Evolutionary conservation across 1,140 invertebrate genomes (phyloP).

Genomic region (Drosophila malerkotliana): DNA sequence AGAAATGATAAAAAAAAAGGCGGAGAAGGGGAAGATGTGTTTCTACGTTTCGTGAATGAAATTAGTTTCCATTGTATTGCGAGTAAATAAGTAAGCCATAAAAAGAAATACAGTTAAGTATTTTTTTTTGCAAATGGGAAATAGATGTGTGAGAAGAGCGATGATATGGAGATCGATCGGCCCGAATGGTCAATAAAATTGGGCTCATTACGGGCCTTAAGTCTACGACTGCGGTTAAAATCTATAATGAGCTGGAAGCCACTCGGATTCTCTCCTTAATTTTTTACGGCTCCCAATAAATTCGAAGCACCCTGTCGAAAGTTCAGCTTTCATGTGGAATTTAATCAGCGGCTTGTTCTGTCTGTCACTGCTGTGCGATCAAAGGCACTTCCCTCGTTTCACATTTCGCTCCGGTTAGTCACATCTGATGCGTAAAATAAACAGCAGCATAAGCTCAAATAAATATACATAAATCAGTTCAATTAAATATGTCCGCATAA

Average conservation of each 20-base stretch:
- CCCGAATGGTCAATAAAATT: conserved; percentile 31
- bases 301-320: conserved; percentile 4
- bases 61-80: conserved; percentile 74
- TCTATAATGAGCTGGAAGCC: conserved; percentile 26
- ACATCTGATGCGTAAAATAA: conserved; percentile 27
- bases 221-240: conserved; percentile 10
- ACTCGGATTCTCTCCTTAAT: background rate
- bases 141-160: conserved; percentile 38
- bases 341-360: conserved; percentile 22
- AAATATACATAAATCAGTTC: conserved; percentile 66
- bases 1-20: conserved; percentile 1
- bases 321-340: conserved; percentile 26
- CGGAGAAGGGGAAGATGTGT: conserved; percentile 55
- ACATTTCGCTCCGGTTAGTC: conserved; percentile 43
- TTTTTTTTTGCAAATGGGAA: conserved; percentile 27
- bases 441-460: conserved; percentile 39
- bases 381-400: conserved; percentile 13
- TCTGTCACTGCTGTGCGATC: conserved; percentile 16
- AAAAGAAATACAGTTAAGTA: conserved; percentile 48
- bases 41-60: conserved; percentile 70
- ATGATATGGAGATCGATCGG: conserved; percentile 46
- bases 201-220: conserved; percentile 28
- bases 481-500: conserved; percentile 52
- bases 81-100: conserved; percentile 55
- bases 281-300: conserved; percentile 25